Evolutionary conservation across 37 sponge, comb jelly and placozoan species (phyloP).

Genomic region (Crambe crambe): DNA sequence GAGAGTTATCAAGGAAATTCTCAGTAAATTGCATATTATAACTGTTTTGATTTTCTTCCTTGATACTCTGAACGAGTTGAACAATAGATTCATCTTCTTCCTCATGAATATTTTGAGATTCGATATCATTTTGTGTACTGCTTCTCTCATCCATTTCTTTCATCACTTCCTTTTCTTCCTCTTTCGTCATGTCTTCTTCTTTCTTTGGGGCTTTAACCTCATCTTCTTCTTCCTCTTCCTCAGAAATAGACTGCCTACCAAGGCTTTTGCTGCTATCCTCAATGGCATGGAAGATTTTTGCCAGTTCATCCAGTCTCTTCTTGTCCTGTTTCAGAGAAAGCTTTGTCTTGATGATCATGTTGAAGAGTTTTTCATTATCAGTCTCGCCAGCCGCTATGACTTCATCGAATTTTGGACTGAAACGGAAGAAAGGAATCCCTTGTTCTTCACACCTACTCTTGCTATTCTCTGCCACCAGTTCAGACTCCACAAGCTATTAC

Average conservation of each 20-base stretch:
- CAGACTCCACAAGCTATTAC: constrained; percentile 50
- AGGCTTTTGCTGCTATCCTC: constrained; percentile 2
- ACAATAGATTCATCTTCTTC: neutral
- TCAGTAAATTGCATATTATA: no score
- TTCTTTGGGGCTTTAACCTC: neutral
- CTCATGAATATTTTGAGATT: neutral
- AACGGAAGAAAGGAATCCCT: constrained; percentile 47
- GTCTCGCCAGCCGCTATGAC: constrained; percentile 51
- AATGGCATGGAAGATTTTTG: constrained; percentile 5
- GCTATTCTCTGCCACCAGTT: constrained; percentile 37
- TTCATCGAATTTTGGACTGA: constrained; percentile 52
- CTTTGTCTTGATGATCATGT: constrained; percentile 53
- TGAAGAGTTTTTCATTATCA: constrained; percentile 30
- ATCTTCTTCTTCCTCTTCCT: neutral
- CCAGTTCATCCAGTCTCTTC: neutral
- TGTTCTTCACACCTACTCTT: constrained; percentile 38
- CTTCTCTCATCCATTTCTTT: no score
- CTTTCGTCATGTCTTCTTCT: neutral
- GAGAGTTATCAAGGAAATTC: no score
- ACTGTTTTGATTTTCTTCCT: neutral
- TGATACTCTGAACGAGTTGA: neutral
- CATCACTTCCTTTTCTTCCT: no score
- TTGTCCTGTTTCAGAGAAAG: neutral
- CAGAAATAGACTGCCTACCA: no score
- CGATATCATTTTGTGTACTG: no score